phyloP scores from a whole-genome alignment of 2,888 invertebrate genomes.

The Hypsopygia costalis region DNA sequence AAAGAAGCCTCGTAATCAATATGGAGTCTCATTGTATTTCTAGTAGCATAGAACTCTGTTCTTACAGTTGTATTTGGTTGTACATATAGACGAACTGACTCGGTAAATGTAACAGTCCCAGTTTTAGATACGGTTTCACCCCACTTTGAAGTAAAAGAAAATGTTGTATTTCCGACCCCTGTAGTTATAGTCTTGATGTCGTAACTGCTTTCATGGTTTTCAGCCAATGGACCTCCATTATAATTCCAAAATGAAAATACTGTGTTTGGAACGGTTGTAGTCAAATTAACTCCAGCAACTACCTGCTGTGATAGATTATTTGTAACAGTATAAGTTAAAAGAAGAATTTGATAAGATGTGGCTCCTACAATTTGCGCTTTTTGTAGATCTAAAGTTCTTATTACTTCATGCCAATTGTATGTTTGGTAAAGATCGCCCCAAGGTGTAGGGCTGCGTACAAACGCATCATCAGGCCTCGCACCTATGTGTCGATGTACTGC shows the following conservation, averaged over 20 bases:
- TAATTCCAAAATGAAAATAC: slow-evolving; percentile 29
- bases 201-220: no score
- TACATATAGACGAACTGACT: no score
- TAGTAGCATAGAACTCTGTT: slow-evolving; percentile 10
- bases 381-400: slow-evolving; percentile 30
- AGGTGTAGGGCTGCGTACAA: slow-evolving; percentile 39
- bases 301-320: slow-evolving; percentile 28
- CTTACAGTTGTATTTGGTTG: slow-evolving; percentile 15
- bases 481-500: slow-evolving; percentile 29
- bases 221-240: no score
- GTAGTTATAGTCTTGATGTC: no score
- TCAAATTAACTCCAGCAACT: no score
- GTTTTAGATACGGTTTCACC: slow-evolving; percentile 6
- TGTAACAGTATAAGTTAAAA: slow-evolving; percentile 22
- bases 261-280: slow-evolving; percentile 25
- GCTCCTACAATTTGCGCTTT: slow-evolving; percentile 21
- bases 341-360: slow-evolving; percentile 20
- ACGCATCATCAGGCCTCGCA: slow-evolving; percentile 28
- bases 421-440: slow-evolving; percentile 42
- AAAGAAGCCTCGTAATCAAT: slow-evolving; percentile 19
- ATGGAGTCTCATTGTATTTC: slow-evolving; percentile 8
- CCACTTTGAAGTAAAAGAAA: slow-evolving; percentile 8
- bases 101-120: slow-evolving; percentile 7
- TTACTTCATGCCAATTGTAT: slow-evolving; percentile 37
- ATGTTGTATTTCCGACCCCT: no score